A percentile compares a stretch with the other conserved stretches of the same genome.
Conservation (phyloP, 2,888 invertebrate species). For the Lithodes maja region DNA sequence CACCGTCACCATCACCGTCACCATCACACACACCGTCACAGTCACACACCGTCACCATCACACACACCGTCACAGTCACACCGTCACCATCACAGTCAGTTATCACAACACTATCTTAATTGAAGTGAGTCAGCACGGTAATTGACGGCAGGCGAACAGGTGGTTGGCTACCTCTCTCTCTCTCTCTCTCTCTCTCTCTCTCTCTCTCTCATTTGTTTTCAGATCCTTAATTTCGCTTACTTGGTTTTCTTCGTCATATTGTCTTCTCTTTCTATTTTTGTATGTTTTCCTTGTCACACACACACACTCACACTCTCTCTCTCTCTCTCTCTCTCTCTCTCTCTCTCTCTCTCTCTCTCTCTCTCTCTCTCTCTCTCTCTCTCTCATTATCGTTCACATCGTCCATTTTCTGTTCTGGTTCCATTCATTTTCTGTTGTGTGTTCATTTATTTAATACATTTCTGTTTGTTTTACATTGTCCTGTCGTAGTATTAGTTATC, state of each 20-base stretch:
- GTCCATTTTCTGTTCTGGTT: background rate
- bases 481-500: too few relatives aligned
- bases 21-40: too few relatives aligned
- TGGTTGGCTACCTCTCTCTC: background rate
- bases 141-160: background rate
- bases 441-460: too few relatives aligned
- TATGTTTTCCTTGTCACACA: background rate
- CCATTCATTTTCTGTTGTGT: too few relatives aligned
- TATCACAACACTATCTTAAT: constrained; percentile 3
- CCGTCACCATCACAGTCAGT: too few relatives aligned
- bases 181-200: constrained; percentile 1
- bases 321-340: background rate
- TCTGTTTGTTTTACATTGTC: too few relatives aligned
- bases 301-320: background rate
- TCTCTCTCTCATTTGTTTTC: background rate
- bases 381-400: background rate
- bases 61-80: background rate
- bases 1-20: background rate
- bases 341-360: background rate
- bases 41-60: background rate
- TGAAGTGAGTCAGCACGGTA: background rate
- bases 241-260: too few relatives aligned
- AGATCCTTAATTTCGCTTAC: too few relatives aligned
- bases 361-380: constrained; percentile 4
- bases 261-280: background rate